Evolutionary conservation across 1,140 invertebrate genomes (phyloP).

Genomic region (Panulirus ornatus): DNA sequence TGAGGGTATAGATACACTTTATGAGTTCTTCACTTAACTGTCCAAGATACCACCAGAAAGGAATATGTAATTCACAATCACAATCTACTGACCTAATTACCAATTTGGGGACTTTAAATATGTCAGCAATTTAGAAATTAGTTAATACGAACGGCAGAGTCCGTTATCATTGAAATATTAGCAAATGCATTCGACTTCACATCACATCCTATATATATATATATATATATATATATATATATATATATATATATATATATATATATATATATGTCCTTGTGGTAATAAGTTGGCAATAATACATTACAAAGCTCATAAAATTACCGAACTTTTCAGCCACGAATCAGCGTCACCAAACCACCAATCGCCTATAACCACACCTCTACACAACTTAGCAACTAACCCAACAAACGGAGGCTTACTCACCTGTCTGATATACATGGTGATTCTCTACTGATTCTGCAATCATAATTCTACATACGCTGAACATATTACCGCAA

Average conservation of each 20-base stretch:
- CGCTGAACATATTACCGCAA: background rate
- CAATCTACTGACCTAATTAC: no score
- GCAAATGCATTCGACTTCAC: no score
- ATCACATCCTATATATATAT: no score
- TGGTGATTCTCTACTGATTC: slow-evolving; percentile 29
- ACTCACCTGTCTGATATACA: slow-evolving; percentile 71
- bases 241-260: slow-evolving; percentile 46
- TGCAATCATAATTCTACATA: slow-evolving; percentile 39
- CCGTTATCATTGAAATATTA: no score
- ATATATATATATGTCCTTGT: slow-evolving; percentile 27
- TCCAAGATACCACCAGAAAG: no score
- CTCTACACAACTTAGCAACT: no score
- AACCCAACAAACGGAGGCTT: background rate
- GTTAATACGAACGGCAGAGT: no score
- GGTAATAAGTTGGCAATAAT: background rate
- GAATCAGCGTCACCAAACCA: background rate
- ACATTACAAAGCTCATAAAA: background rate
- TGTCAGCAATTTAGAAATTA: no score
- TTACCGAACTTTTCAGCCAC: background rate
- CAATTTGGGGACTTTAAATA: no score
- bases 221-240: slow-evolving; percentile 45
- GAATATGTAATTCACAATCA: no score
- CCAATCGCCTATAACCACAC: background rate
- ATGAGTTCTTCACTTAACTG: no score
- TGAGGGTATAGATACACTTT: no score